These are phyloP conservation scores for Eonycteris spelaea DNA, from an alignment of 2,113 vertebrate species.

Conservation along the genomic window DNA sequence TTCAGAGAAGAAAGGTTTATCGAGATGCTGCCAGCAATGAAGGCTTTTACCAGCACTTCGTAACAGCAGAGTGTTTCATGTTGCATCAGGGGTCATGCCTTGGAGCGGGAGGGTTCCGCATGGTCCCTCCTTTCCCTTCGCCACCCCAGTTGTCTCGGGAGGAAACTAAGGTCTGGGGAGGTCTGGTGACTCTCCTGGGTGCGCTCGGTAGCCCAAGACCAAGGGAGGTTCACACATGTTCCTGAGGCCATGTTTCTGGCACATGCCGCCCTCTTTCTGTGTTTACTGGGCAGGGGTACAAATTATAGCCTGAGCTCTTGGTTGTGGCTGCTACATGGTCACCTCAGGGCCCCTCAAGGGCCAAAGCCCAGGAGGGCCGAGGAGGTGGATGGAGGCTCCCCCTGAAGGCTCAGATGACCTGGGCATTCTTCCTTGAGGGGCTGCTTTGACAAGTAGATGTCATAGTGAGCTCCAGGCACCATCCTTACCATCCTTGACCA, in stretches of 20 bases:
- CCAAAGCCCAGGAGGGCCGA: not conserved
- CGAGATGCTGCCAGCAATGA: not conserved
- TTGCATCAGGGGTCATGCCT: not conserved
- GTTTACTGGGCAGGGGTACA: not conserved
- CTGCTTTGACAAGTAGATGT: not conserved
- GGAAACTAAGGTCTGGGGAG: not conserved
- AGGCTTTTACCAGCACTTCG: not conserved
- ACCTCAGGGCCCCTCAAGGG: not conserved
- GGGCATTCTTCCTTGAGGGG: not conserved
- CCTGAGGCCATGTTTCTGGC: not conserved
- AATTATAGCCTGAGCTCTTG: not conserved
- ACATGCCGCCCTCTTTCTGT: not conserved
- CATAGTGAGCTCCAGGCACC: not conserved
- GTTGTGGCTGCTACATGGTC: not conserved
- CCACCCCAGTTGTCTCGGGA: not conserved
- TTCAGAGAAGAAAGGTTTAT: not conserved
- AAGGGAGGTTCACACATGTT: too few species aligned
- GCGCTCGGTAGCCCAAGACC: not conserved
- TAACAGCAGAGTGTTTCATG: not conserved
- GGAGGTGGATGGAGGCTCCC: not conserved
- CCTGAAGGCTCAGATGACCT: not conserved
- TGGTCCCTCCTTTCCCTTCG: accelerated
- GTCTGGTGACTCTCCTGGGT: not conserved
- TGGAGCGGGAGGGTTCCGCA: not conserved
- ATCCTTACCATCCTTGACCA: not conserved